Conservation (phyloP, 2,113 vertebrate genomes). For the Promerops cafer region DNA sequence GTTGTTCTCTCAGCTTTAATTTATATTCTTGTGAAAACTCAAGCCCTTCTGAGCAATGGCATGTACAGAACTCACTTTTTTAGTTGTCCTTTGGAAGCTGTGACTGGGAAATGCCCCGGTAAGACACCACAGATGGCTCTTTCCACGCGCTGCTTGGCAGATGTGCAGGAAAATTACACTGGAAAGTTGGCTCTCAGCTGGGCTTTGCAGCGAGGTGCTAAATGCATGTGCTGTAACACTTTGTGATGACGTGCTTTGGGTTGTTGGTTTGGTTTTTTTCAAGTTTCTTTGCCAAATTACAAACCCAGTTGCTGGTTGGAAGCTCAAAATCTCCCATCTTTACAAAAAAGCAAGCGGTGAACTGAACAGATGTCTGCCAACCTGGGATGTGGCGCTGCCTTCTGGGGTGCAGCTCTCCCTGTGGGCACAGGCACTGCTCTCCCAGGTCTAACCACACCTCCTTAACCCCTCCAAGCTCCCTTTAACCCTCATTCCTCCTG, state of each 20-base stretch:
- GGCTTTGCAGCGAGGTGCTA: neutral
- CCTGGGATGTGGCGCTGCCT: rapidly evolving
- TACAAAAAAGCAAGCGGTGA: neutral
- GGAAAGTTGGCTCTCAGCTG: constrained; percentile 35
- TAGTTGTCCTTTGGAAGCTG: constrained; percentile 24
- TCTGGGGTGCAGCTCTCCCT: neutral
- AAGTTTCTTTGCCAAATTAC: constrained; percentile 25
- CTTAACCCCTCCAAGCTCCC: neutral
- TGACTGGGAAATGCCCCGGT: constrained; percentile 14
- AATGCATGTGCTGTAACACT: constrained; percentile 11
- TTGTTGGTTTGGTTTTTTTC: neutral
- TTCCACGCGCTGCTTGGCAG: constrained; percentile 17
- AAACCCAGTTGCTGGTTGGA: constrained; percentile 15
- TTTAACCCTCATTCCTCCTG: neutral
- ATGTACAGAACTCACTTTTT: neutral
- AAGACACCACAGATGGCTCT: constrained; percentile 23
- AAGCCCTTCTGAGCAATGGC: neutral
- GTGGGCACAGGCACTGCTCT: neutral
- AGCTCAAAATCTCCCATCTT: constrained; percentile 10
- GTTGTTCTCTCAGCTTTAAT: neutral
- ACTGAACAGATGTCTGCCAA: neutral
- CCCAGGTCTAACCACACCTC: neutral
- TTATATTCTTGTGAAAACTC: neutral
- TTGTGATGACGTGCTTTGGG: neutral
- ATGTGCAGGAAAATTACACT: constrained; percentile 30